Base-by-base conservation (phyloP, 2,797 vertebrate species). In the Hippocampus kuda region DNA sequence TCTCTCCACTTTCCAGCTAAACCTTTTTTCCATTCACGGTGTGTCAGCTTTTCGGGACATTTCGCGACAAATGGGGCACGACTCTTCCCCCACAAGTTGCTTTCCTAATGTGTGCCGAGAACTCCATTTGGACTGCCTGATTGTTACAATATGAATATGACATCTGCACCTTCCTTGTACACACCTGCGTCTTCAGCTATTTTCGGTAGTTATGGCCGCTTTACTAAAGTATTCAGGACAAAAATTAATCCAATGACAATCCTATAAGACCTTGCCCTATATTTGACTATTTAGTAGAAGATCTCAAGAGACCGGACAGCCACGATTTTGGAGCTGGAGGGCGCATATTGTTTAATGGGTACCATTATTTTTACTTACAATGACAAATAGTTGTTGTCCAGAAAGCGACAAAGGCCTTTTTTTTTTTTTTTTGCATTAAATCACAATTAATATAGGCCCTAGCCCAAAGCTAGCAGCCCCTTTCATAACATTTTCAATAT, bases 361-460 rank as follows among this genome's bases (percentile, higher is more conserved):
- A 8, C 34, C 13, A 34, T 61, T 61, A 38, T 61, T 59, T 27
- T 59, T 59, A 59, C 44, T 77, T 76, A 71, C 81, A 77, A 83
- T 76, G 80, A 77, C 69, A 84, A 85, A 80, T 74, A 79, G 81
- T 81, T 57, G 70, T 77, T 79, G 78, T 81, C 75, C 69, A 8
- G 56, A 24, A 70, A 80, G 77, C 82, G 71, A 76, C 73, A 71
- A 72, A 71, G 72, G 72, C 72, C 61, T 64, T 78, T 79, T 68
- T 80, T 69, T 75, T 38, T 34, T 34, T n/a, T n/a, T n/a, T n/a
- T n/a, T 3, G 30, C 34, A 34, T 34, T 34, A 34, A 34, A 34
- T 34, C 34, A 34, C 5, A 34, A 34, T 34, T 34, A 34, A 34
- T 34, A 34, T 34, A 34, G 34, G 34, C 34, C 34, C 34, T 6